Conservation (phyloP, 2,113 vertebrate genomes). For the Ptyas mucosa region DNA sequence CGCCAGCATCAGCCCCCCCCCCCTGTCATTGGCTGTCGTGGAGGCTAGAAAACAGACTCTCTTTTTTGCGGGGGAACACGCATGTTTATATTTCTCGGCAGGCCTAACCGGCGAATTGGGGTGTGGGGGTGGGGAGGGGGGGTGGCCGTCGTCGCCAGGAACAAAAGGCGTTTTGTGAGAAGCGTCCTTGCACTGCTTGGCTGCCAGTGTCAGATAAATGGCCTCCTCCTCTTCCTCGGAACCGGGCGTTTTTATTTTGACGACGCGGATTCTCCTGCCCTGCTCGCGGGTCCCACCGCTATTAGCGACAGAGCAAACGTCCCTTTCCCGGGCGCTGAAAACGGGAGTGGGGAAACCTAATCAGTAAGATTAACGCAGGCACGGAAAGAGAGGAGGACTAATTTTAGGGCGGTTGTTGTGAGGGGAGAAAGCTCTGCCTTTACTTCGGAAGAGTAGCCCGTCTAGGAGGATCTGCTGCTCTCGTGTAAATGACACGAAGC, state of each 20-base stretch:
- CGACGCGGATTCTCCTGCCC: neutral
- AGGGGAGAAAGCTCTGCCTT: neutral
- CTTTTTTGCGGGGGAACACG: neutral
- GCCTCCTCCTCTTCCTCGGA: neutral
- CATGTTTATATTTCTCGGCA: constrained; percentile 18
- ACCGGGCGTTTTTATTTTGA: neutral
- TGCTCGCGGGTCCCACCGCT: neutral
- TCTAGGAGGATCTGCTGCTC: neutral
- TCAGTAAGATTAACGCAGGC: neutral
- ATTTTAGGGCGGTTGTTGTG: neutral
- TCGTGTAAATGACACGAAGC: neutral
- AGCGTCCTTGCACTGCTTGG: neutral
- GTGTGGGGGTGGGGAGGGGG: neutral
- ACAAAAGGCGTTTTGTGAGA: constrained; percentile 60
- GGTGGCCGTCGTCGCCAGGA: neutral
- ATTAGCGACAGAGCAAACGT: too few species aligned
- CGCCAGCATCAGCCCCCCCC: neutral
- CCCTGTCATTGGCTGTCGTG: neutral
- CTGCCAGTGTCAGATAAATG: constrained; percentile 25
- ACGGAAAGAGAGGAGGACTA: too few species aligned
- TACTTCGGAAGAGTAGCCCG: neutral
- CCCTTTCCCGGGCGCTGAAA: neutral
- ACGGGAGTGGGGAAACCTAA: neutral
- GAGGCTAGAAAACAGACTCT: neutral
- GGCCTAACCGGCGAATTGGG: constrained; percentile 45